Evolutionary conservation across 1,140 invertebrate genomes (phyloP).

Genomic region (Steinernema khuongi): DNA sequence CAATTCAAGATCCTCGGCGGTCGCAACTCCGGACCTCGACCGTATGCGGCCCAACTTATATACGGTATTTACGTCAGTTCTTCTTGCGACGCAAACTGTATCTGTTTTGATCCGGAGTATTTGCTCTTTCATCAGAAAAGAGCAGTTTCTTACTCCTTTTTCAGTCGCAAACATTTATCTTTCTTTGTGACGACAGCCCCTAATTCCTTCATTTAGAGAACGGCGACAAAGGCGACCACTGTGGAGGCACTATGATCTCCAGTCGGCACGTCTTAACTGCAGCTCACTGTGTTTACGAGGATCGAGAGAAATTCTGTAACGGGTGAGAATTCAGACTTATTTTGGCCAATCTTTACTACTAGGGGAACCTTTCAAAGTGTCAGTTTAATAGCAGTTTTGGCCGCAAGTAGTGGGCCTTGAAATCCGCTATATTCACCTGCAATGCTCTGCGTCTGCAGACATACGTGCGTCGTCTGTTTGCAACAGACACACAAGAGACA

Average conservation of each 20-base stretch:
- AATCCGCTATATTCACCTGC: too few species aligned
- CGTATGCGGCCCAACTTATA: neutral
- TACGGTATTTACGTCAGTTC: neutral
- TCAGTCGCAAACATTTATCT: neutral
- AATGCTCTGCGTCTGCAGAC: too few species aligned
- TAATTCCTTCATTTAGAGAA: neutral
- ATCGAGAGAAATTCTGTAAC: neutral
- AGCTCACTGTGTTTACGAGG: slow-evolving; percentile 59
- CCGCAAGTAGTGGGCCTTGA: neutral
- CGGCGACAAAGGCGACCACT: slow-evolving; percentile 26
- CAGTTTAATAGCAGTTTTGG: neutral
- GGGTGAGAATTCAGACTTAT: neutral
- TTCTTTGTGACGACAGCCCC: neutral
- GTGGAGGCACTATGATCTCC: slow-evolving; percentile 59
- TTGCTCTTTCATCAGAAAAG: neutral
- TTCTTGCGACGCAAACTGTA: neutral
- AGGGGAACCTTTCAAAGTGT: neutral
- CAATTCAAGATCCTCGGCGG: neutral
- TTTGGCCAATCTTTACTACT: neutral
- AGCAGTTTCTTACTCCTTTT: too few species aligned
- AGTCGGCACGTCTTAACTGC: slow-evolving; percentile 60
- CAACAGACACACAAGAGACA: too few species aligned
- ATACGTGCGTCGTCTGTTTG: too few species aligned
- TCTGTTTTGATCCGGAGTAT: too few species aligned
- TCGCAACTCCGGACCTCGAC: neutral